Percentiles rank a stretch among this genome's conserved stretches.
Conservation (phyloP, 2,888 invertebrate genomes). For the Danaus chrysippus region DNA sequence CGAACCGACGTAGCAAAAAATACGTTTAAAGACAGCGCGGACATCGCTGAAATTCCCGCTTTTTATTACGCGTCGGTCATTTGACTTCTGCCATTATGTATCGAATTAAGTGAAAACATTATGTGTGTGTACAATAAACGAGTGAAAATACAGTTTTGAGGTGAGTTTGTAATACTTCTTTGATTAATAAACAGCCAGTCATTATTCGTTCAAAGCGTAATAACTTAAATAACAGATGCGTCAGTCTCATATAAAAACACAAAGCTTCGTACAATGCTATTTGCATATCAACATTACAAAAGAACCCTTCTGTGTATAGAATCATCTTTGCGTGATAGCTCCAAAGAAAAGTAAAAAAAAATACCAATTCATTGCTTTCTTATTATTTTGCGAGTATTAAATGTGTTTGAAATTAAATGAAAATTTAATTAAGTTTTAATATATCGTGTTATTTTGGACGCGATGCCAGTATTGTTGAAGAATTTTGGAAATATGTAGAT, state of each 20-base stretch:
- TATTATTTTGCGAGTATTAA: too few species aligned
- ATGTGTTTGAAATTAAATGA: too few species aligned
- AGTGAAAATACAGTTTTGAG: slow-evolving; percentile 68
- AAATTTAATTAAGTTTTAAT: too few species aligned
- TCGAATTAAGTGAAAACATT: slow-evolving; percentile 75
- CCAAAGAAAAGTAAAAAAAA: too few species aligned
- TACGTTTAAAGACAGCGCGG: slow-evolving; percentile 68
- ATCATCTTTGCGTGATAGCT: slow-evolving; percentile 63
- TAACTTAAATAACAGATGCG: slow-evolving; percentile 75
- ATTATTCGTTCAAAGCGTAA: slow-evolving; percentile 61
- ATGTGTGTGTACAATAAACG: slow-evolving; percentile 57
- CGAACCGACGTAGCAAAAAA: slow-evolving; percentile 65
- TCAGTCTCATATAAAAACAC: slow-evolving; percentile 51
- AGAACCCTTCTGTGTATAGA: slow-evolving; percentile 52
- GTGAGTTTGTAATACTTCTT: slow-evolving; percentile 12
- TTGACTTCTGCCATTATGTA: slow-evolving; percentile 76
- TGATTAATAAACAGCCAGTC: slow-evolving; percentile 43
- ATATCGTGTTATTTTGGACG: too few species aligned
- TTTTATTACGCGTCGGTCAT: slow-evolving; percentile 74
- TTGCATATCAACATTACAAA: slow-evolving; percentile 67
- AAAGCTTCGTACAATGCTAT: slow-evolving; percentile 56
- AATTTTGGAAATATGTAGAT: too few species aligned
- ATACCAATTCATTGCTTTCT: too few species aligned
- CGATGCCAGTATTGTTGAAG: too few species aligned
- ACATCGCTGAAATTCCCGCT: slow-evolving; percentile 74